Conservation (phyloP, 1,140 invertebrate species). For the Lasaia peninsularis region DNA sequence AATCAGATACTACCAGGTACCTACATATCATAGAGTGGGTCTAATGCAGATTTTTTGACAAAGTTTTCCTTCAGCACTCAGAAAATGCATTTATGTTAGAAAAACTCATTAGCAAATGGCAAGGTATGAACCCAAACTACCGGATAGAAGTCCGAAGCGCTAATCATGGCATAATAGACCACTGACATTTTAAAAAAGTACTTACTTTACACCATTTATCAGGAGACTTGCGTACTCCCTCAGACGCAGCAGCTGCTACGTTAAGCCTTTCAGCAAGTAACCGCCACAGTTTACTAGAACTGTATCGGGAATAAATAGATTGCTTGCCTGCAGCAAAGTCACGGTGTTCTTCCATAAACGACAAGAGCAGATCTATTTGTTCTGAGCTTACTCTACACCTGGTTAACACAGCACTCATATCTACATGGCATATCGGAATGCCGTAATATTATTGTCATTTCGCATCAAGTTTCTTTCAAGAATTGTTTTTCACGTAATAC, state of each 20-base stretch:
- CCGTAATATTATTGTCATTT: neutral
- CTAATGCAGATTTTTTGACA: no score
- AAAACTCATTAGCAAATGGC: no score
- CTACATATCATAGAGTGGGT: no score
- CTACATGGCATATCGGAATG: neutral
- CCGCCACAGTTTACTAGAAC: conserved; percentile 64
- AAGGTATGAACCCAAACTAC: no score
- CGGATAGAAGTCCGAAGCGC: no score
- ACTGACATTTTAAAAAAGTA: conserved; percentile 5
- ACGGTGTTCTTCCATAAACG: conserved; percentile 71
- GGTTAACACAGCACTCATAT: conserved; percentile 51
- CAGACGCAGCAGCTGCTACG: conserved; percentile 51
- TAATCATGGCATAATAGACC: no score
- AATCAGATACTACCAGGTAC: no score
- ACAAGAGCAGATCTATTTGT: conserved; percentile 58
- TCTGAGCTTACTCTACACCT: conserved; percentile 62
- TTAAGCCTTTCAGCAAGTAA: conserved; percentile 60
- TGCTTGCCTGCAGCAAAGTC: conserved; percentile 68
- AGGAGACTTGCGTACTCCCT: conserved; percentile 56
- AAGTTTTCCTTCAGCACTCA: no score
- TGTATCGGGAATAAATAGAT: conserved; percentile 62
- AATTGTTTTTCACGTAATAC: neutral
- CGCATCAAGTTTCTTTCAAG: neutral
- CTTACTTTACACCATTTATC: conserved; percentile 66
- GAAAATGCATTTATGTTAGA: no score